Base-by-base conservation (phyloP, 2,797 vertebrate genomes). In the Tarsius wallacei region DNA sequence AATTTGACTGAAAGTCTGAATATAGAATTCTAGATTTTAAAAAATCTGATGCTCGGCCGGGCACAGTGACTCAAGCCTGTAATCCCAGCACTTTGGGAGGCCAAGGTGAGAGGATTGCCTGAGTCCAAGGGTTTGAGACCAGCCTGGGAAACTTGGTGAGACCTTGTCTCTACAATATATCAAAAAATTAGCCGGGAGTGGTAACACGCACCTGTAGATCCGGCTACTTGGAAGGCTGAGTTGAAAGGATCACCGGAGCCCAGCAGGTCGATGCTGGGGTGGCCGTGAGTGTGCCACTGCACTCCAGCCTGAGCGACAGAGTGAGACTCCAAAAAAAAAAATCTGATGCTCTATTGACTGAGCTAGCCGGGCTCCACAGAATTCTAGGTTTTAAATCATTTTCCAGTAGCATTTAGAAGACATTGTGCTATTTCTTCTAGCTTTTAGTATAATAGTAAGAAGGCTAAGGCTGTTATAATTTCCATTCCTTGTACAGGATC, bases 351-450 rank as follows among this genome's bases (percentile, higher is more conserved):
- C 4, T 42, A 42, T 42, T 42, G 42, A 42, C 42, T 42, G 42
- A 42, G 42, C 42, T 42, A 42, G 42, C 42, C 42, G 7, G 42
- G 42, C 42, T 42, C 51, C 68, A 85, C 9, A 36, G 66, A 88
- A 93, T 70, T 95, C 84, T 88, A 86, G 33, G 53, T 74, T 88
- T 15, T 31, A 91, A 91, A 64, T 74, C 26, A 74, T 74, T 81
- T 91, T 81, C 78, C 28, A 9, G 78, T 93, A 78, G 71, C 68
- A 90, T 70, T 93, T 68, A 87, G 42, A 87, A 70, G 36, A 47
- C 73, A 85, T 85, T 85, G 31, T 85, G 21, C 51, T 88, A 1
- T 80, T 90, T 74, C 49, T 87, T 91, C 22, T 91, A 24, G 66
- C 31, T 68, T 83, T 71, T 49, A 84, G n/a, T 88, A 61, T 49